phyloP scores from a whole-genome alignment of 2,113 vertebrate genomes.

The Serinus canaria region DNA sequence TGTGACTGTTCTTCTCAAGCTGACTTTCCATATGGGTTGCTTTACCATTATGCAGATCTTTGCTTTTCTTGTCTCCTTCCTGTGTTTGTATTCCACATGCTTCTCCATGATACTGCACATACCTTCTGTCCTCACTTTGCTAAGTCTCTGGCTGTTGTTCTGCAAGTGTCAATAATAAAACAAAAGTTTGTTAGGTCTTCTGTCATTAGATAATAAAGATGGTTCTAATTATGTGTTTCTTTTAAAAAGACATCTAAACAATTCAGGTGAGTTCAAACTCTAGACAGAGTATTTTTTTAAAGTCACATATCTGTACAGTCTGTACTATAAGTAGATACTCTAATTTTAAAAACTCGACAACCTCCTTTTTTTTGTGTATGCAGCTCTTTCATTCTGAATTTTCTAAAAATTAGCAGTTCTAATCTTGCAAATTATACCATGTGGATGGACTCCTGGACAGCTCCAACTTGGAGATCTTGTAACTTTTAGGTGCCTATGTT shows the following conservation, averaged over 20 bases:
- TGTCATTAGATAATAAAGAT: neutral
- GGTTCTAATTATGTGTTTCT: neutral
- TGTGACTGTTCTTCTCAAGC: slow-evolving; percentile 30
- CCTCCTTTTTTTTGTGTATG: neutral
- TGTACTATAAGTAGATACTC: neutral
- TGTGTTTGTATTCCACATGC: neutral
- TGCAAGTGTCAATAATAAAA: neutral
- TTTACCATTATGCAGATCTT: slow-evolving; percentile 2
- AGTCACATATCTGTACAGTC: neutral
- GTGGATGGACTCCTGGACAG: neutral
- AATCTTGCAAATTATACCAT: neutral
- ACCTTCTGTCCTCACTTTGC: neutral
- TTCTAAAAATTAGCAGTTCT: neutral
- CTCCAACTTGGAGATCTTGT: neutral
- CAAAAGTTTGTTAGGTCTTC: neutral
- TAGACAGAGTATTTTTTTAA: neutral
- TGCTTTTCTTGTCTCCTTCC: slow-evolving; percentile 17
- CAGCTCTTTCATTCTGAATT: neutral
- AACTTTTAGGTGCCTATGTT: neutral
- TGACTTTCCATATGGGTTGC: slow-evolving; percentile 30
- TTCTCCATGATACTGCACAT: neutral
- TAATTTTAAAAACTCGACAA: neutral
- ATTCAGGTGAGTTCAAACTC: neutral
- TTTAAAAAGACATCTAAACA: neutral
- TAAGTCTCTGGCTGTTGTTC: neutral